These are phyloP conservation scores for Chaitophorus viminalis DNA, from an alignment of 2,888 invertebrate genomes.

Conservation along the genomic window DNA sequence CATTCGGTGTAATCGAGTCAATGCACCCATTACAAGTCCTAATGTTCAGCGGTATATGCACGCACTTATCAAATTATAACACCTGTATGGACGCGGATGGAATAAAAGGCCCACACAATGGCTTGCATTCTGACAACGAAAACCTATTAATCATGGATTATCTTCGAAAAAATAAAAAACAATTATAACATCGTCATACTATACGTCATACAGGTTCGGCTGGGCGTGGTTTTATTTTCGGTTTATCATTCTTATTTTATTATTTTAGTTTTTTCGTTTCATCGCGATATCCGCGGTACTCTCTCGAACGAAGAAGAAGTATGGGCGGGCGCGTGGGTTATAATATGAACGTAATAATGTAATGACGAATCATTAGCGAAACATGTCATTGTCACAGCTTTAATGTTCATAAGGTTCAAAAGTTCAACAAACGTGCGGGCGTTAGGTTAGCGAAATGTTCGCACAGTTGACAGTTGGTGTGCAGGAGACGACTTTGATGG, in stretches of 20 bases:
- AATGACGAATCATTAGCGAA: background rate
- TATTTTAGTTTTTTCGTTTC: background rate
- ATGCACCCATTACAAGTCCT: background rate
- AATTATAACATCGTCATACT: background rate
- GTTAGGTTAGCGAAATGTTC: background rate
- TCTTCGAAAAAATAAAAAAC: background rate
- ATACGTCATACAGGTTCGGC: background rate
- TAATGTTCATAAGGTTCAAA: background rate
- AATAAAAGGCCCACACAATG: background rate
- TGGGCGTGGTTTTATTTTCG: background rate
- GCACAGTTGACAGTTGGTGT: background rate
- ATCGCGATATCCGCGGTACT: background rate
- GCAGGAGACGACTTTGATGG: background rate
- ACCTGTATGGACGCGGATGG: background rate
- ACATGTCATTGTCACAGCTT: background rate
- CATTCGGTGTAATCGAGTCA: background rate
- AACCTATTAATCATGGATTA: slow-evolving; percentile 27
- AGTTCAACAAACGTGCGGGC: background rate
- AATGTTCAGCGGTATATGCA: background rate
- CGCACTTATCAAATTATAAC: background rate
- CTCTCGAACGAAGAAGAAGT: too few species aligned
- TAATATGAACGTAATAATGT: too few species aligned
- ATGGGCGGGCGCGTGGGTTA: too few species aligned
- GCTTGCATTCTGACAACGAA: background rate
- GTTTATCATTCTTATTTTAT: too few species aligned